A percentile compares a stretch with the other conserved stretches of the same genome.
Evolutionary conservation across 2,888 invertebrate species (phyloP).

Genomic region (Dinocampus coccinellae): DNA sequence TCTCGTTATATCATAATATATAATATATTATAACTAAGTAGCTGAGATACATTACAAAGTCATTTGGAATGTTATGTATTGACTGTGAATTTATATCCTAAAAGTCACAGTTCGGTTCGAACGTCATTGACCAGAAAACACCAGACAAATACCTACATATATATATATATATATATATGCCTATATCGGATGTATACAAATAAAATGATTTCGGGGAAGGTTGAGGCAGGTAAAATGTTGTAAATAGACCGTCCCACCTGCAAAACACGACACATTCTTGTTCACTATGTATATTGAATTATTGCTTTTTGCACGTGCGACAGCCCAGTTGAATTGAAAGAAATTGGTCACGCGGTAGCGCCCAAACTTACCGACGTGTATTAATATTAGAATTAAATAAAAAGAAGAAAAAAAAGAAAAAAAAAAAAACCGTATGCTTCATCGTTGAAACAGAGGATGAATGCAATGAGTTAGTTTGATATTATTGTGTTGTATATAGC

Average conservation of each 20-base stretch:
- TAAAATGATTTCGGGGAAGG: not conserved
- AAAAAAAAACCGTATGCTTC: not conserved
- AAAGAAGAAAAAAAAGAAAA: not conserved
- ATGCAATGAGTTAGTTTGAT: not conserved
- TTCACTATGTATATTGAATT: not conserved
- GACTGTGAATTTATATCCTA: not conserved
- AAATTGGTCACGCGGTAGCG: constrained; percentile 2
- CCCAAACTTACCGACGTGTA: constrained; percentile 3
- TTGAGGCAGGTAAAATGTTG: constrained; percentile 4
- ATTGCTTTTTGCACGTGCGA: constrained; percentile 1
- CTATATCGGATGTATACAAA: not conserved
- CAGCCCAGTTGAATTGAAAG: not conserved
- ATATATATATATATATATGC: not conserved
- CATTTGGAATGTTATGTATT: not conserved
- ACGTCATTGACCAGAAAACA: not conserved
- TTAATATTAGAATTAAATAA: not conserved
- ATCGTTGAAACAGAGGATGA: not conserved
- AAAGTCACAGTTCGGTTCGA: not conserved
- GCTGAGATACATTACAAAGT: not conserved
- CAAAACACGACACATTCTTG: not conserved
- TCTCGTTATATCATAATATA: not conserved
- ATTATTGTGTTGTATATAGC: not conserved
- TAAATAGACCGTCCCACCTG: not conserved
- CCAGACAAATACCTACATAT: not conserved
- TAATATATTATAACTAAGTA: not conserved